phyloP scores from a whole-genome alignment of 2,888 invertebrate genomes.

The Keiferia lycopersicella region DNA sequence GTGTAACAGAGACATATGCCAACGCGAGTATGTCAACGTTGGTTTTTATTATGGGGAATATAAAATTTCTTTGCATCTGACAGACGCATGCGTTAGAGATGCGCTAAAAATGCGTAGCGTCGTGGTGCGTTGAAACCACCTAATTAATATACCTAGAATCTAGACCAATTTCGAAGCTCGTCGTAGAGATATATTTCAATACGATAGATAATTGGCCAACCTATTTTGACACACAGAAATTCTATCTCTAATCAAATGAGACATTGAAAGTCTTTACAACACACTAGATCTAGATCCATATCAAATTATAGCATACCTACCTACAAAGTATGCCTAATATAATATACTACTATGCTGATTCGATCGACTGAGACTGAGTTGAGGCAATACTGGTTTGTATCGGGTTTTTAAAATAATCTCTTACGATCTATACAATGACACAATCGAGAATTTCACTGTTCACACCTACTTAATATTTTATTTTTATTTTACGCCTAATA shows the following conservation, averaged over 20 bases:
- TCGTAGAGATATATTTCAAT: background rate
- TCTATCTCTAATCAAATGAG: background rate
- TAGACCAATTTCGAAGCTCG: background rate
- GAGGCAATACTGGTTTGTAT: conserved; percentile 26
- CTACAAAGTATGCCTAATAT: too few relatives aligned
- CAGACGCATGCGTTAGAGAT: too few relatives aligned
- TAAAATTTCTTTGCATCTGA: too few relatives aligned
- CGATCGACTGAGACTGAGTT: conserved; percentile 17
- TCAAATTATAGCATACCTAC: background rate
- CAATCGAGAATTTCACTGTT: background rate
- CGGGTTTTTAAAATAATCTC: background rate
- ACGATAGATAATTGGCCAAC: background rate
- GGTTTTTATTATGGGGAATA: too few relatives aligned
- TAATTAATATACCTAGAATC: too few relatives aligned
- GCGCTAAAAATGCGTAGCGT: too few relatives aligned
- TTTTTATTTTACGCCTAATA: background rate
- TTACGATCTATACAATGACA: background rate
- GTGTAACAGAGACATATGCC: too few relatives aligned
- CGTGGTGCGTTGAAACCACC: too few relatives aligned
- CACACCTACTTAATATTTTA: background rate
- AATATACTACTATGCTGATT: background rate
- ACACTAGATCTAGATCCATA: conserved; percentile 8
- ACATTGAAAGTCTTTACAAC: background rate
- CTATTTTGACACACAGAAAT: background rate
- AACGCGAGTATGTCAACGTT: too few relatives aligned